Conservation (phyloP, 2,888 invertebrate genomes). For the Scaptomyza polygonia region DNA sequence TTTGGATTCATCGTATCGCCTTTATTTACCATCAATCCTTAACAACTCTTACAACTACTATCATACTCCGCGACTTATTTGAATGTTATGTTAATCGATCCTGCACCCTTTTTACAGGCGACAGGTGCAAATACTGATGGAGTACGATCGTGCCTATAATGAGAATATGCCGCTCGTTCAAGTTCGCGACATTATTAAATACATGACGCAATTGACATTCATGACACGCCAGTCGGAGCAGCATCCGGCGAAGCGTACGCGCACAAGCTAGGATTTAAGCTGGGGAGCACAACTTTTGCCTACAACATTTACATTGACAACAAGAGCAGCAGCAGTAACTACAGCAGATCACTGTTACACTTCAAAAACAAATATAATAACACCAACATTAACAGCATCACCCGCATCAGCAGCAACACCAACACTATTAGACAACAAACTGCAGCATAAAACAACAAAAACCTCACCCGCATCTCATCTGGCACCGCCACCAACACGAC, state of each 20-base stretch:
- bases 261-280: slow-evolving; percentile 85
- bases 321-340: slow-evolving; percentile 58
- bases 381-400: slow-evolving; percentile 31
- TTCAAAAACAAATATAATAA: slow-evolving; percentile 24
- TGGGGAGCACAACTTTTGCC: slow-evolving; percentile 85
- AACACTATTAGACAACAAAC: slow-evolving; percentile 26
- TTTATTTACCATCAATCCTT: no score
- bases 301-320: slow-evolving; percentile 65
- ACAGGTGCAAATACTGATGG: slow-evolving; percentile 91
- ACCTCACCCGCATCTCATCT: slow-evolving; percentile 44
- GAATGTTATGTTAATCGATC: background rate
- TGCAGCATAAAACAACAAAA: slow-evolving; percentile 40
- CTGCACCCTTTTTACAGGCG: slow-evolving; percentile 84
- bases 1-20: no score
- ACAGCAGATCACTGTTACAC: slow-evolving; percentile 11
- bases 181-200: slow-evolving; percentile 92
- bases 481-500: slow-evolving; percentile 64
- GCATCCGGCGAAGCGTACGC: slow-evolving; percentile 83
- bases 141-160: slow-evolving; percentile 90
- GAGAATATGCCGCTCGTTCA: slow-evolving; percentile 92
- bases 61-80: background rate
- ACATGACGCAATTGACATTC: slow-evolving; percentile 94
- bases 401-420: slow-evolving; percentile 28
- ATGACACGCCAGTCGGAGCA: slow-evolving; percentile 87
- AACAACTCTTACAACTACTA: no score